These are phyloP conservation scores for Drosophila micromelanica DNA, from an alignment of 1,140 invertebrate species.

Conservation along the genomic window DNA sequence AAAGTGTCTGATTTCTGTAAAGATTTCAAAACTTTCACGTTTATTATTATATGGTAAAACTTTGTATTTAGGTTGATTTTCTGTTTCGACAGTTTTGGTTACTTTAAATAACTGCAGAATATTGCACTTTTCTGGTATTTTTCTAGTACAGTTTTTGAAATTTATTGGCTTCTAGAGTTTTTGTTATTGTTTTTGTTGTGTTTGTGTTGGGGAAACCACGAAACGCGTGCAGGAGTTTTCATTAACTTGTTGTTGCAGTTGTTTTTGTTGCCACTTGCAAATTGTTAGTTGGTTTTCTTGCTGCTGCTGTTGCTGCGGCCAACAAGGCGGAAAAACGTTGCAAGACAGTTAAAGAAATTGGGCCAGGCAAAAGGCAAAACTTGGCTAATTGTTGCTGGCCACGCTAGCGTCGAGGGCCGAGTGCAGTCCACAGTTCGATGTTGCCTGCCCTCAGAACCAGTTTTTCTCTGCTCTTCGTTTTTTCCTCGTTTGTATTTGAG, in stretches of 20 bases:
- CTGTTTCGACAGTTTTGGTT: neutral
- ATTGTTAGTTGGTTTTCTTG: conserved; percentile 26
- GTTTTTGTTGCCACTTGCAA: conserved; percentile 40
- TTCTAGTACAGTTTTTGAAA: conserved; percentile 3
- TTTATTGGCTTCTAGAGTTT: neutral
- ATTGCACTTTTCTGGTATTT: conserved; percentile 1
- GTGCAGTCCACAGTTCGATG: conserved; percentile 1
- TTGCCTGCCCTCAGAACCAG: conserved; percentile 17
- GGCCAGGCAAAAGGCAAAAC: conserved; percentile 46
- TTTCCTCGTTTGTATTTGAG: conserved; percentile 13
- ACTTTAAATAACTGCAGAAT: neutral
- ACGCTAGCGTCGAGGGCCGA: neutral
- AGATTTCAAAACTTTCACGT: no score
- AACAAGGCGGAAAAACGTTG: conserved; percentile 71
- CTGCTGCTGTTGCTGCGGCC: conserved; percentile 57
- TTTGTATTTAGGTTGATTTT: neutral
- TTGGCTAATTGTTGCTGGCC: conserved; percentile 62
- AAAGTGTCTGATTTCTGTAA: no score
- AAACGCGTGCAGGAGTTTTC: conserved; percentile 46
- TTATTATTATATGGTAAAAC: neutral
- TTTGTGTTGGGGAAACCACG: conserved; percentile 15
- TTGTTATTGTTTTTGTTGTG: neutral
- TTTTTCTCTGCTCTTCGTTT: conserved; percentile 2
- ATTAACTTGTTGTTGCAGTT: conserved; percentile 68
- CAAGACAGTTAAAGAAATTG: conserved; percentile 35